A percentile compares a stretch with the other conserved stretches of the same genome.
Conservation (phyloP, 2,113 vertebrate genomes). For the human region DNA sequence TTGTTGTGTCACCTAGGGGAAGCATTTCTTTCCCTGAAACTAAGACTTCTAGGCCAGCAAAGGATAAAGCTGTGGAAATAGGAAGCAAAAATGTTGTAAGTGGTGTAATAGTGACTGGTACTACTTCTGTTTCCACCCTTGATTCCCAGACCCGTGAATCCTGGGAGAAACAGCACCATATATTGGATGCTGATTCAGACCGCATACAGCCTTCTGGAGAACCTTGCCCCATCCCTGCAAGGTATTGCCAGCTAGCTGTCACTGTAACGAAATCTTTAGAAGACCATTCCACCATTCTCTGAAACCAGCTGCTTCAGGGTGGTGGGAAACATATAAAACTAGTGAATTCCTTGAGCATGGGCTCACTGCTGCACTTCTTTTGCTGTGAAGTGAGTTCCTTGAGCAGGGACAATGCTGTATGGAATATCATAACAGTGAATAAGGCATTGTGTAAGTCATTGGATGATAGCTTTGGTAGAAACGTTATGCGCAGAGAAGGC, state of each 20-base stretch:
- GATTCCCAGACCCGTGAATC: neutral
- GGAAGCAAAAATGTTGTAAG: neutral
- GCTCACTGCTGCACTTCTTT: neutral
- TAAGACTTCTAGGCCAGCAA: neutral
- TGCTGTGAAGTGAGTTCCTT: neutral
- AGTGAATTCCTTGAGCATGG: neutral
- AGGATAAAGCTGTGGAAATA: neutral
- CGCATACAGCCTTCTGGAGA: too few species aligned
- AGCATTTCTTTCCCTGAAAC: neutral
- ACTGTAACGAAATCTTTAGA: too few species aligned
- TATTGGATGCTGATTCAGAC: neutral
- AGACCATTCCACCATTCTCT: neutral
- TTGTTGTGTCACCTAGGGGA: neutral
- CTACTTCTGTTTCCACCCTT: neutral
- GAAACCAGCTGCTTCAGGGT: neutral
- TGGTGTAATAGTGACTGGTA: neutral
- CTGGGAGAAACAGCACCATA: neutral
- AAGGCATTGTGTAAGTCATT: neutral
- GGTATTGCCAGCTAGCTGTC: too few species aligned
- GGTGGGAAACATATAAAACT: neutral
- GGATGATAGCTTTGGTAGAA: neutral
- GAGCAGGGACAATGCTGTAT: neutral
- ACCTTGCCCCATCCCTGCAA: too few species aligned
- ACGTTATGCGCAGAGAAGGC: neutral
- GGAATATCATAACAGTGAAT: neutral